Conservation (phyloP, 1,140 invertebrate species). For the Cardiocondyla obscurior region DNA sequence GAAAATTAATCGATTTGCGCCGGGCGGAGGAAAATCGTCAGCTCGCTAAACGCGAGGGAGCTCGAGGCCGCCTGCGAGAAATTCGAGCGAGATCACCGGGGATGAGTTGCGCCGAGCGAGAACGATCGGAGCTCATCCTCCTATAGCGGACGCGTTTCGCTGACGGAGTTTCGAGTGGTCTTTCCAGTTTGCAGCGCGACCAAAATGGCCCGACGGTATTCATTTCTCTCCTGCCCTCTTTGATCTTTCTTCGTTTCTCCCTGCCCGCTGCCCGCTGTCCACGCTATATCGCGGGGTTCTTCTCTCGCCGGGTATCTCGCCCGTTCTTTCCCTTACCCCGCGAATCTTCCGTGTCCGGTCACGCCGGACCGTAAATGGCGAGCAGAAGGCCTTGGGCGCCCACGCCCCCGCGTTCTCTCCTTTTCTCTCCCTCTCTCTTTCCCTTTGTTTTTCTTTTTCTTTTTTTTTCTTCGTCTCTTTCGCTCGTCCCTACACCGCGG, state of each 20-base stretch:
- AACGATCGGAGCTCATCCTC: not conserved
- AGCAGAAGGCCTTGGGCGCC: constrained; percentile 80
- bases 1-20: too few species aligned
- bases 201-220: constrained; percentile 46
- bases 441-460: not conserved
- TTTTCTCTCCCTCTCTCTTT: not conserved
- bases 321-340: constrained; percentile 43
- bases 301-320: constrained; percentile 1
- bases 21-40: not conserved
- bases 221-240: constrained; percentile 27
- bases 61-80: not conserved
- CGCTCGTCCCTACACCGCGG: not conserved
- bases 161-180: constrained; percentile 53
- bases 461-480: not conserved
- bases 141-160: constrained; percentile 26
- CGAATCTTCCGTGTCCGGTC: constrained; percentile 71
- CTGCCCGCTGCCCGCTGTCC: constrained; percentile 24
- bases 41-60: not conserved
- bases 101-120: not conserved
- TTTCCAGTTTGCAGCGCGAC: constrained; percentile 56
- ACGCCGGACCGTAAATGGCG: constrained; percentile 77
- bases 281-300: constrained; percentile 47
- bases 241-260: constrained; percentile 23
- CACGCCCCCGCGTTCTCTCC: constrained; percentile 73
- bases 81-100: not conserved